Conservation (phyloP, 2,797 vertebrate species). For the Tachyglossus aculeatus region DNA sequence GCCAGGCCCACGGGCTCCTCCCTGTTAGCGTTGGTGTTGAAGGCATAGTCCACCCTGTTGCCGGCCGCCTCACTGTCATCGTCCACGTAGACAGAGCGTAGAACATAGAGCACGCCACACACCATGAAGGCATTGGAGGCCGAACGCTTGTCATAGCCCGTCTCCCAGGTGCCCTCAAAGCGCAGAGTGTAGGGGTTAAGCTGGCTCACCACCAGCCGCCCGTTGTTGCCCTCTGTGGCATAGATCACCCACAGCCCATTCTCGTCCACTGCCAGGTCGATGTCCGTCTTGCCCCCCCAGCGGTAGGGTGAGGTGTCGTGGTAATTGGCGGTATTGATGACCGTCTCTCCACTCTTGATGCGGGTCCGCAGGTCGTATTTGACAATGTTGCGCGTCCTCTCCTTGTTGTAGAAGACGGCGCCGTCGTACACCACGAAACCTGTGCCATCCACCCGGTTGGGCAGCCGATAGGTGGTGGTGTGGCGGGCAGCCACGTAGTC, state of each 20-base stretch:
- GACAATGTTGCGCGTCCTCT: constrained; percentile 92
- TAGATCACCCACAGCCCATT: constrained; percentile 96
- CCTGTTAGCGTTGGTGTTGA: constrained; percentile 87
- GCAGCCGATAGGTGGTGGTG: constrained; percentile 93
- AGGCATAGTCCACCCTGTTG: constrained; percentile 89
- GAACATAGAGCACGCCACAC: constrained; percentile 90
- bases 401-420: constrained; percentile 96
- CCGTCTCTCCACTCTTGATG: constrained; percentile 95
- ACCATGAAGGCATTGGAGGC: constrained; percentile 97
- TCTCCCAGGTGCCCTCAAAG: constrained; percentile 95
- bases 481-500: constrained; percentile 87
- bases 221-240: constrained; percentile 91
- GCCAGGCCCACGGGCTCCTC: constrained; percentile 84
- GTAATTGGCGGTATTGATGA: constrained; percentile 92
- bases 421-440: constrained; percentile 95
- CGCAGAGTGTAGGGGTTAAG: constrained; percentile 95
- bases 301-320: constrained; percentile 95
- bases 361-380: constrained; percentile 92
- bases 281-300: constrained; percentile 95
- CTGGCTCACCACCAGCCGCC: constrained; percentile 90
- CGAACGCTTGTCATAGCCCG: constrained; percentile 90
- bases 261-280: constrained; percentile 94
- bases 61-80: constrained; percentile 91
- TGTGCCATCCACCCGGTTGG: constrained; percentile 92
- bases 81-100: constrained; percentile 91